Evolutionary conservation across 2,797 vertebrate genomes (phyloP), one percentile per base, ranked within the genome.

Genomic region (Halcyon badia): DNA sequence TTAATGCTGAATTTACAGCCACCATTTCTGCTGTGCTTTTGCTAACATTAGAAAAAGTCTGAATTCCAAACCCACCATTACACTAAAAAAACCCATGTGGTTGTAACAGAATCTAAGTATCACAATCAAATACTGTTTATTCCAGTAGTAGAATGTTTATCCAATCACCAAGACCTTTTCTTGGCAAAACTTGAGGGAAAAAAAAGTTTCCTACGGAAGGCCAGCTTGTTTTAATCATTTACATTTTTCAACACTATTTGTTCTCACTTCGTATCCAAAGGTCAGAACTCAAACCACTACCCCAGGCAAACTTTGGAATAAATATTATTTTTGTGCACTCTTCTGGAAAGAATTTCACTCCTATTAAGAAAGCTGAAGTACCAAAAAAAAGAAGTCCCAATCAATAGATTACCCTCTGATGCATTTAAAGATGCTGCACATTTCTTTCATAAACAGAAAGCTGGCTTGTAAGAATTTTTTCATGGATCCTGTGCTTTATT

Each of bases 191-290:
- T 83, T 44, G 48, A 51, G 83, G 17, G 7, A 54, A 54, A 54
- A 61, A 73, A 76, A 85, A 37, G 12, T 75, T 85, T 66, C 72
- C 79, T 39, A 46, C 31, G 61, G 87, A 83, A 91, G 71, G 60
- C 41, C 73, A 94, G 80, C 75, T 83, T 95, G 82, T 68, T 97
- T 96, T 86, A 91, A 92, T 95, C 64, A 83, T 95, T 97, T 88
- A 83, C 46, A 56, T 92, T 94, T 97, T 96, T 70, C 91, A 96
- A 83, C 71, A 83, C 81, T 94, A 77, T 95, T 82, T 96, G 79
- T 87, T 95, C 93, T 95, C 89, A 86, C 94, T 95, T 95, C 11
- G 60, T 56, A 94, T 91, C 94, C 95, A 97, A 97, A 96, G 85
- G 94, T 97, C 92, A 95, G 64, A 96, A 95, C 57, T 90, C 81